Evolutionary conservation across 1,140 invertebrate genomes (phyloP).

Genomic region (Lepidurus packardi): DNA sequence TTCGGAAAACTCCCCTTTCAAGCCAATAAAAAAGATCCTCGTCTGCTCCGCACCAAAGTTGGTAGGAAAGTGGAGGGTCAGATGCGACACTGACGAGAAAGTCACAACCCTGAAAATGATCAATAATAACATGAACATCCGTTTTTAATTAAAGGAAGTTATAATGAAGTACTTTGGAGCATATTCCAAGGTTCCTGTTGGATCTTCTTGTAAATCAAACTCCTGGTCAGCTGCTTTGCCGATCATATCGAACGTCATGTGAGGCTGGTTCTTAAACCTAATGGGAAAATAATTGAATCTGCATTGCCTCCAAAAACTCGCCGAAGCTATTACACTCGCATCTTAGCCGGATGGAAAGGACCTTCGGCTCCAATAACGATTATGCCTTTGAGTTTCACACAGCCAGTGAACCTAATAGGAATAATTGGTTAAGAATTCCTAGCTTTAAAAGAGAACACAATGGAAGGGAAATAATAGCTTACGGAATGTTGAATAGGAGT

Average conservation of each 20-base stretch:
- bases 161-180: slow-evolving; percentile 64
- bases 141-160: not conserved
- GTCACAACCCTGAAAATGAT: slow-evolving; percentile 64
- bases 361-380: slow-evolving; percentile 82
- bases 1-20: slow-evolving; percentile 85
- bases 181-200: slow-evolving; percentile 75
- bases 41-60: slow-evolving; percentile 81
- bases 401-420: slow-evolving; percentile 72
- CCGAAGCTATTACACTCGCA: slow-evolving; percentile 68
- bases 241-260: slow-evolving; percentile 90
- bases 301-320: slow-evolving; percentile 13
- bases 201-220: slow-evolving; percentile 79
- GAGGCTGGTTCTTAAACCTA: slow-evolving; percentile 84
- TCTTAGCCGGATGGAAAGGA: slow-evolving; percentile 70
- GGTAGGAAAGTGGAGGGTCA: slow-evolving; percentile 80
- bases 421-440: slow-evolving; percentile 22
- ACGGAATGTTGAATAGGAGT: slow-evolving; percentile 89
- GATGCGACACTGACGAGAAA: slow-evolving; percentile 79
- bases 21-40: slow-evolving; percentile 85
- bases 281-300: slow-evolving; percentile 36
- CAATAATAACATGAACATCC: slow-evolving; percentile 25
- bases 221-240: slow-evolving; percentile 70
- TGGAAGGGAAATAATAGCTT: slow-evolving; percentile 43
- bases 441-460: not conserved
- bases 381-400: slow-evolving; percentile 89